Evolutionary conservation across 2,888 invertebrate genomes (phyloP).

Genomic region (Pristionchus maxplancki): DNA sequence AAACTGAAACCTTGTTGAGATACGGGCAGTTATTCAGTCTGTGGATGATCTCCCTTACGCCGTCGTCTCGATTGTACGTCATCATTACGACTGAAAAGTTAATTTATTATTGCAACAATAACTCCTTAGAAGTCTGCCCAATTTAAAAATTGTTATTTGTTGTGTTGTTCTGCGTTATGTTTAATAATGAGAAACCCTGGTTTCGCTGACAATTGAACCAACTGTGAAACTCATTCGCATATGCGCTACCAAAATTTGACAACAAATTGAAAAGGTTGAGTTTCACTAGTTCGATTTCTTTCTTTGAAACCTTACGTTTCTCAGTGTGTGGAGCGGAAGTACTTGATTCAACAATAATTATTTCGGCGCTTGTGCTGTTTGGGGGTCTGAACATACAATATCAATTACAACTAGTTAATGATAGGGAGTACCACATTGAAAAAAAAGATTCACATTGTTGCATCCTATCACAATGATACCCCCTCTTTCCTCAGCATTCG

Average conservation of each 20-base stretch:
- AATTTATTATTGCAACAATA: no score
- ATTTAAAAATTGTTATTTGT: not conserved
- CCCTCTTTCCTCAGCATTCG: no score
- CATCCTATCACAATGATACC: no score
- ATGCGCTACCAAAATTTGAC: not conserved
- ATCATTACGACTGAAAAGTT: not conserved
- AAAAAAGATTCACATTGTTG: no score
- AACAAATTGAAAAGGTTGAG: not conserved
- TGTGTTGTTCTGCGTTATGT: not conserved
- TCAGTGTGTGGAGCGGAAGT: no score
- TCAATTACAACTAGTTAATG: no score
- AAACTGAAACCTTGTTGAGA: not conserved
- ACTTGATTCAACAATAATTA: no score
- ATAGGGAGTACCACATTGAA: no score
- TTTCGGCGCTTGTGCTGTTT: no score
- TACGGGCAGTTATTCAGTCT: not conserved
- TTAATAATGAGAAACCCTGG: not conserved
- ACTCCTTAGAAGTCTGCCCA: no score
- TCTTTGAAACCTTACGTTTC: no score
- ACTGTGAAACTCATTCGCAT: not conserved
- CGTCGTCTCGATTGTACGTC: constrained; percentile 29
- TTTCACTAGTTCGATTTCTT: not conserved
- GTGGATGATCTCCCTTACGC: constrained; percentile 3
- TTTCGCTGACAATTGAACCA: not conserved
- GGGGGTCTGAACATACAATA: no score